Conservation (phyloP, 2,888 invertebrate genomes). For the Archips crataeganus region DNA sequence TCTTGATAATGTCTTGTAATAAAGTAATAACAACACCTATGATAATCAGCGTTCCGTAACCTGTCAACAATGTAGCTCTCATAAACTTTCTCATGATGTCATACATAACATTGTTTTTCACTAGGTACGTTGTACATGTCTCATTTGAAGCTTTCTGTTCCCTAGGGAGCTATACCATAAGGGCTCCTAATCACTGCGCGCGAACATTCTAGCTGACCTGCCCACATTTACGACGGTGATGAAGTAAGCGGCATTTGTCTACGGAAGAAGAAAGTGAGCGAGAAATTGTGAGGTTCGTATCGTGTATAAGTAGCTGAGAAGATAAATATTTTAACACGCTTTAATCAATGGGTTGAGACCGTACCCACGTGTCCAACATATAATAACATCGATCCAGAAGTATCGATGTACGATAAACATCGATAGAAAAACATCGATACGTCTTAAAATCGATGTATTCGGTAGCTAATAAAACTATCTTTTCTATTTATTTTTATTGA, state of each 20-base stretch:
- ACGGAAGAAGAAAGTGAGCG: background rate
- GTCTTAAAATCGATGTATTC: no score
- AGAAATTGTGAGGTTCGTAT: constrained; percentile 1
- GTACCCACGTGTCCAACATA: no score
- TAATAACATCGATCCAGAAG: no score
- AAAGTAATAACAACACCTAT: no score
- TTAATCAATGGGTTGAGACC: background rate
- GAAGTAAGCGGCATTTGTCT: background rate
- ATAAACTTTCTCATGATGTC: background rate
- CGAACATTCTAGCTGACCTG: constrained; percentile 22
- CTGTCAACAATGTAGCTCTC: no score
- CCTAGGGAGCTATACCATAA: constrained; percentile 12
- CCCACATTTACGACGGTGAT: constrained; percentile 20
- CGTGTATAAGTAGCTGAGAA: background rate
- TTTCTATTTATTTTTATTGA: no score
- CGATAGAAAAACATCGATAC: no score
- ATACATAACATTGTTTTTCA: background rate
- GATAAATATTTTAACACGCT: background rate
- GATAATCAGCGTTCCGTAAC: no score
- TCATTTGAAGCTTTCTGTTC: constrained; percentile 13
- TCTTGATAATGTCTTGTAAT: no score
- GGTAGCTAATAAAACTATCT: no score
- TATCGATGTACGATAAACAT: no score
- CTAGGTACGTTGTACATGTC: background rate
- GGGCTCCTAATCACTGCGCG: constrained; percentile 21